A percentile compares a stretch with the other conserved stretches of the same genome.
Conservation (phyloP, 1,140 invertebrate genomes). For the Chrysomallon squamiferum region DNA sequence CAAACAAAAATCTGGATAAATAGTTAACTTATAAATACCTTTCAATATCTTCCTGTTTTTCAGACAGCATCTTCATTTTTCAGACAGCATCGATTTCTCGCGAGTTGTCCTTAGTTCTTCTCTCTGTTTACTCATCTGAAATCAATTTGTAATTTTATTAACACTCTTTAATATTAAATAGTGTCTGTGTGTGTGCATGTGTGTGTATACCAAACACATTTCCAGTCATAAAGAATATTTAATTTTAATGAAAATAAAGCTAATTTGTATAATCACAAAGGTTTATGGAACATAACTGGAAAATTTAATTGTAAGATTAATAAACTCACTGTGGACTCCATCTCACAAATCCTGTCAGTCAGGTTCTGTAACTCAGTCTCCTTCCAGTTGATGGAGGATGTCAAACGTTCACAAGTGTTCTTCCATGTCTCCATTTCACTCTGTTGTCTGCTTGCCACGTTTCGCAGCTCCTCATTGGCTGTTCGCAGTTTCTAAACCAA, state of each 20-base stretch:
- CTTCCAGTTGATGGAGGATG: constrained; percentile 44
- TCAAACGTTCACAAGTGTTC: constrained; percentile 51
- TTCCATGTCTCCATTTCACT: constrained; percentile 51
- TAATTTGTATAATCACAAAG: too few species aligned
- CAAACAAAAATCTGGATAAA: too few species aligned
- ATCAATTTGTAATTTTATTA: too few species aligned
- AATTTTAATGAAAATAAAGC: too few species aligned
- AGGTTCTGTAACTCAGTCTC: constrained; percentile 52
- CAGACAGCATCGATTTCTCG: constrained; percentile 37
- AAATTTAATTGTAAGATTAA: too few species aligned
- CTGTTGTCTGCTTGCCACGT: constrained; percentile 30
- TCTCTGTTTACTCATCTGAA: not conserved
- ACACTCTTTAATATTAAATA: too few species aligned
- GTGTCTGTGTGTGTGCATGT: too few species aligned
- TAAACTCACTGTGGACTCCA: constrained; percentile 41
- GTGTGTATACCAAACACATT: too few species aligned
- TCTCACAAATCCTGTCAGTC: constrained; percentile 41
- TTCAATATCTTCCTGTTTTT: constrained; percentile 40
- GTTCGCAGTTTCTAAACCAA: constrained; percentile 45
- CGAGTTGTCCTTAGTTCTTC: constrained; percentile 38
- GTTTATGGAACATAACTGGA: too few species aligned
- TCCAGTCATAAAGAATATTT: too few species aligned
- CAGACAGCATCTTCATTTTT: constrained; percentile 37
- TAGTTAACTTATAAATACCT: too few species aligned
- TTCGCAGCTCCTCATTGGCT: constrained; percentile 46